A percentile compares a stretch with the other conserved stretches of the same genome.
Conservation (phyloP, 2,888 invertebrate genomes). For the Homarus gammarus region DNA sequence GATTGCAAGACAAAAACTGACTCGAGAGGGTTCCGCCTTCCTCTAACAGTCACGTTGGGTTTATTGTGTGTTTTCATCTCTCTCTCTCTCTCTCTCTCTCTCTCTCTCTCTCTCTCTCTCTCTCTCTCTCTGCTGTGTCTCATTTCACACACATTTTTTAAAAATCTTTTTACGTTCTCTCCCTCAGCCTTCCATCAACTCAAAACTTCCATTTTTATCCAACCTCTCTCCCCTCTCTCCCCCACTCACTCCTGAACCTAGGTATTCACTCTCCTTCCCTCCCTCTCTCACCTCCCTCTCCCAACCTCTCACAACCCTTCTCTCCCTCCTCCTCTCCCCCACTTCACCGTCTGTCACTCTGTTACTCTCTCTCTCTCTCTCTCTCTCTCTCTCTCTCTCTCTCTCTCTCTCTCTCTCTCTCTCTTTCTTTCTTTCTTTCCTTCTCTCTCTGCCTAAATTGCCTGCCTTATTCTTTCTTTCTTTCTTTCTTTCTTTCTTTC, state of each 20-base stretch:
- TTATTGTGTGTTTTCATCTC: neutral
- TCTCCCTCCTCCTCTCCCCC: neutral
- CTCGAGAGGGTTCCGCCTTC: no score
- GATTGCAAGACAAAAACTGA: no score
- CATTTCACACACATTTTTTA: no score
- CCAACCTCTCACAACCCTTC: neutral
- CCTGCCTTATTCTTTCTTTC: neutral
- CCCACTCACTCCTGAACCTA: no score
- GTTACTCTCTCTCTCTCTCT: neutral
- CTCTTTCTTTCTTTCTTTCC: constrained; percentile 4
- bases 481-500: neutral
- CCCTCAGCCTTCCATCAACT: no score
- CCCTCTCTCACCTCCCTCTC: neutral
- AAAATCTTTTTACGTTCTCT: no score
- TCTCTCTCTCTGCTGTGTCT: neutral
- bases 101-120: constrained; percentile 4
- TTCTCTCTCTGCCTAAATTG: neutral
- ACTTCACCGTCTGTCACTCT: neutral
- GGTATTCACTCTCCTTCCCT: neutral
- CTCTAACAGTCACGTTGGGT: no score
- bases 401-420: neutral
- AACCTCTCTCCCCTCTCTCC: no score
- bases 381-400: neutral
- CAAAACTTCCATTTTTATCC: no score
- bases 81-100: constrained; percentile 6